phyloP scores from a whole-genome alignment of 2,113 vertebrate genomes.

The Urocynchramus pylzowi region DNA sequence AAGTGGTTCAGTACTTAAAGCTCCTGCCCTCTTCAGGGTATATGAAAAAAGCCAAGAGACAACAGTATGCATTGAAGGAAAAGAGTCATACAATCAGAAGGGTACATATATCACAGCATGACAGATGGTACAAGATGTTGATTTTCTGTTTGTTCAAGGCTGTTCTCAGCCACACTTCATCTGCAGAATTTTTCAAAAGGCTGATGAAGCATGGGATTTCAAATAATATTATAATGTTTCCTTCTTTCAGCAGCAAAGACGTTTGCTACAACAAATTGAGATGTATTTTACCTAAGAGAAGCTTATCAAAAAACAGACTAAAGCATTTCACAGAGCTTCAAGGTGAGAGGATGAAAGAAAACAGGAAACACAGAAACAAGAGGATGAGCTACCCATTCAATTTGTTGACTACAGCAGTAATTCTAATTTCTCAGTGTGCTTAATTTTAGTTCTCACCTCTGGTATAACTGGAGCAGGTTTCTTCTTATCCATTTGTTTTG shows the following conservation, averaged over 20 bases:
- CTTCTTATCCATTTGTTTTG: conserved; percentile 87
- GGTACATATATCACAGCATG: not conserved
- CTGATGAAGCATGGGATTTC: not conserved
- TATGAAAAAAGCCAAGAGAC: not conserved
- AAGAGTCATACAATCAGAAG: not conserved
- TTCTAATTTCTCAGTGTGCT: not conserved
- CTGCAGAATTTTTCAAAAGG: not conserved
- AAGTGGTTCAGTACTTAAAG: not conserved
- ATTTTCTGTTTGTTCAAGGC: not conserved
- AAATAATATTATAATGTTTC: not conserved
- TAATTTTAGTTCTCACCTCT: conserved; percentile 78
- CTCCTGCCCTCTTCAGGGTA: not conserved
- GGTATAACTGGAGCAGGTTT: conserved; percentile 86
- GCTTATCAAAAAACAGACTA: not conserved
- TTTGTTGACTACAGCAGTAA: not conserved
- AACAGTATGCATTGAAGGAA: not conserved
- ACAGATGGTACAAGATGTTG: not conserved
- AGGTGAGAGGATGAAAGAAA: not conserved
- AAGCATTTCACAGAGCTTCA: not conserved
- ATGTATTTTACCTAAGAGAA: not conserved
- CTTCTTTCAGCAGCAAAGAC: not conserved
- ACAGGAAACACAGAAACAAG: not conserved
- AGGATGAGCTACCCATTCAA: not conserved
- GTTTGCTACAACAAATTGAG: not conserved
- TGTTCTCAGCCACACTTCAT: not conserved